Evolutionary conservation across 2,888 invertebrate genomes (phyloP), one percentile per base, ranked within the genome.

Genomic region (Vannuccia rotundouncinata): DNA sequence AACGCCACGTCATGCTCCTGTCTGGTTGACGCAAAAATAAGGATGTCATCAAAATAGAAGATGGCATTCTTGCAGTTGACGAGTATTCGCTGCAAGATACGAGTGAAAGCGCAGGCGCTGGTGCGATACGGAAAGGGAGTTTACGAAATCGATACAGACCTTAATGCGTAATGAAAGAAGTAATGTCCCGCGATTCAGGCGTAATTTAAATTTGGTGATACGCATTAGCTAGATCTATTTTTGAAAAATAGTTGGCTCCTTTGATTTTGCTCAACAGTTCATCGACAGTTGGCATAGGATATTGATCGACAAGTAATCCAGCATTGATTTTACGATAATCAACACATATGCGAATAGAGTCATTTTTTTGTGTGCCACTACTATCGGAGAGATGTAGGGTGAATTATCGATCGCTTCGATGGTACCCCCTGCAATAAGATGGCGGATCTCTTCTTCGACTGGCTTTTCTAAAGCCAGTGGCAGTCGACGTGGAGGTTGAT

Each of bases 261-360:
- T 45, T 25, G 77, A 77, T 77, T 77, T 77, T 77, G 31, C 31
- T 31, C 27, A 77, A 77, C 25, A 77, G 30, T 30, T 77, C 77
- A 25, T 77, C 31, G 10, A 22, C 29, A 5, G 31, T 77, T 25
- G 77, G 77, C 5, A 77, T 30, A 10, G 10, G 27, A 77, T 77
- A 59, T 25, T 22, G 13, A 31, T 77, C n/a, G 2, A 31, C 31
- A 2, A 31, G 31, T 29, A 77, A 31, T 77, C n/a, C n/a, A n/a
- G n/a, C n/a, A n/a, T n/a, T n/a, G n/a, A n/a, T n/a, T n/a, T n/a
- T n/a, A n/a, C n/a, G n/a, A n/a, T n/a, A n/a, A n/a, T n/a, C n/a
- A n/a, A n/a, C n/a, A n/a, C n/a, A n/a, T n/a, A n/a, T n/a, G n/a
- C n/a, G n/a, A n/a, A n/a, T n/a, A n/a, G n/a, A n/a, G n/a, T n/a